phyloP scores from a whole-genome alignment of 1,140 invertebrate genomes.

The Lepidurus couesii region DNA sequence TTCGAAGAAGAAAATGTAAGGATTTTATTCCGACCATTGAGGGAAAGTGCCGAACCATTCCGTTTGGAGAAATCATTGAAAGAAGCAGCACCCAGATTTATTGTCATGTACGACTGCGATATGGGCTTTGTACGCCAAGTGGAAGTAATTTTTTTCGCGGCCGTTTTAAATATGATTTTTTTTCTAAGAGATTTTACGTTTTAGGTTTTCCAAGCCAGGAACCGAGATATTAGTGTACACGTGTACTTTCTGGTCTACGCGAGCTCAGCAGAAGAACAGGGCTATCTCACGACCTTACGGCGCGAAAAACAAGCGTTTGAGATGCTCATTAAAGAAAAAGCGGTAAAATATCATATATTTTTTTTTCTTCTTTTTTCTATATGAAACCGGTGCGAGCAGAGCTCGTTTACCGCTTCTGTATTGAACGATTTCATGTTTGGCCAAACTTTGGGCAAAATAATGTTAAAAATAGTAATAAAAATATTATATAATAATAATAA shows the following conservation, averaged over 20 bases:
- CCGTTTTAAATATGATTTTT: not conserved
- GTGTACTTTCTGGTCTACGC: slow-evolving; percentile 87
- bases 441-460: too few relatives aligned
- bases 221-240: slow-evolving; percentile 54
- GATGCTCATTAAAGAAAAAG: slow-evolving; percentile 80
- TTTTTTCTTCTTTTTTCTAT: too few relatives aligned
- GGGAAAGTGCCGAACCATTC: slow-evolving; percentile 61
- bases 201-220: slow-evolving; percentile 63
- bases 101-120: slow-evolving; percentile 87
- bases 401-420: too few relatives aligned
- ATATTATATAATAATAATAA: not conserved
- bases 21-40: slow-evolving; percentile 67
- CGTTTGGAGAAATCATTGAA: slow-evolving; percentile 60
- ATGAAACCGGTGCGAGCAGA: too few relatives aligned
- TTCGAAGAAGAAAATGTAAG: slow-evolving; percentile 21
- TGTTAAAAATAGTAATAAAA: not conserved
- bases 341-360: slow-evolving; percentile 52
- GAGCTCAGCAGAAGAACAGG: slow-evolving; percentile 90
- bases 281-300: slow-evolving; percentile 80
- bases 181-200: slow-evolving; percentile 23
- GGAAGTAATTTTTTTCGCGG: slow-evolving; percentile 54
- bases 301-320: slow-evolving; percentile 94
- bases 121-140: slow-evolving; percentile 79
- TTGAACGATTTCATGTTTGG: too few relatives aligned
- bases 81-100: slow-evolving; percentile 66